phyloP scores from a whole-genome alignment of 1,140 invertebrate species.

The Venustaconcha ellipsiformis region DNA sequence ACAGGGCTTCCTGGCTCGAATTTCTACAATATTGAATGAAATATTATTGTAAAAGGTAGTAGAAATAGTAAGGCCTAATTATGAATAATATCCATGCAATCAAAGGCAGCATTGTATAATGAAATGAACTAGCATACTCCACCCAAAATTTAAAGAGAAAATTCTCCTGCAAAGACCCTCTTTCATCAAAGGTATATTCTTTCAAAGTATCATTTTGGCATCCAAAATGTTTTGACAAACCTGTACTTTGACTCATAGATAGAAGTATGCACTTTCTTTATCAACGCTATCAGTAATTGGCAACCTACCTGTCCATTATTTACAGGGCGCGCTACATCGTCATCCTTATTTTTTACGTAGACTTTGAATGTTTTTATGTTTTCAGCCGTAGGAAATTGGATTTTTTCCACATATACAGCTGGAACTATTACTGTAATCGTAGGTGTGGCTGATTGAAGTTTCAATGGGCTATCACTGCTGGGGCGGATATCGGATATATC shows the following conservation, averaged over 20 bases:
- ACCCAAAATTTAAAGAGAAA: too few species aligned
- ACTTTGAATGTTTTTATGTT: conserved; percentile 22
- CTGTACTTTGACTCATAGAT: too few species aligned
- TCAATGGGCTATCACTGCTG: conserved; percentile 11
- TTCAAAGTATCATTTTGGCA: too few species aligned
- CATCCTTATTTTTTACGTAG: conserved; percentile 3
- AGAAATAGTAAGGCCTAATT: too few species aligned
- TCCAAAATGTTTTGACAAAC: too few species aligned
- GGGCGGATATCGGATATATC: conserved; percentile 25
- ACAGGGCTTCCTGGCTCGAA: conserved; percentile 9
- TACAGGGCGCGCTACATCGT: conserved; percentile 7
- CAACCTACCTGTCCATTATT: conserved; percentile 16
- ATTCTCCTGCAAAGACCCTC: too few species aligned
- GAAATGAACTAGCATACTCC: too few species aligned
- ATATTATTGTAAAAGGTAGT: background rate
- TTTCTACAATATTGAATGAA: conserved; percentile 11
- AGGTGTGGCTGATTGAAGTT: conserved; percentile 12
- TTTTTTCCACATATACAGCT: conserved; percentile 15
- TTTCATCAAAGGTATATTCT: too few species aligned
- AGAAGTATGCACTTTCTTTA: too few species aligned
- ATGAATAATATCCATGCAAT: too few species aligned
- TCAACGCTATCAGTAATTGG: too few species aligned
- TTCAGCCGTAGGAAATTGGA: conserved; percentile 9
- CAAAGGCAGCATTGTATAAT: too few species aligned
- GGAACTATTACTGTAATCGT: conserved; percentile 18